Conservation (phyloP, 2,797 vertebrate genomes). For the Fistularia commersonii region DNA sequence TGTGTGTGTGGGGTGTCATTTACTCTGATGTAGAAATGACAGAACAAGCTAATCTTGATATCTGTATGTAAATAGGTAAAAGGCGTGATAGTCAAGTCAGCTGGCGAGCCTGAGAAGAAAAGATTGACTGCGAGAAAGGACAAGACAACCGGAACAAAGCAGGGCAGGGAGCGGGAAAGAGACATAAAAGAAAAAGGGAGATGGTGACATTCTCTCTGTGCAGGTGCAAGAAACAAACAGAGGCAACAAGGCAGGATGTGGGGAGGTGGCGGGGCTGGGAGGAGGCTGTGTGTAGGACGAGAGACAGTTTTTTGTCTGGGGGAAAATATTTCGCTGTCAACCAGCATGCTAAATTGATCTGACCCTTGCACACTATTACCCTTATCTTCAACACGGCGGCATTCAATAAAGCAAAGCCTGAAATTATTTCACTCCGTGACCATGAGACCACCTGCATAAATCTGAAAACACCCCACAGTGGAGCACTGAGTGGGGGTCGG, state of each 20-base stretch:
- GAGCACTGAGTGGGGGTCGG: neutral
- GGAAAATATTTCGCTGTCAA: constrained; percentile 22
- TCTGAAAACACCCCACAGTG: constrained; percentile 12
- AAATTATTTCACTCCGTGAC: constrained; percentile 11
- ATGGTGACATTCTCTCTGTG: constrained; percentile 11
- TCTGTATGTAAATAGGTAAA: constrained; percentile 11
- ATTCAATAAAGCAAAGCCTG: constrained; percentile 12
- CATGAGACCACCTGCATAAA: constrained; percentile 2
- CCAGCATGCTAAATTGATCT: constrained; percentile 13
- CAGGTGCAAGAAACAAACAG: constrained; percentile 18
- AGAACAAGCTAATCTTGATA: constrained; percentile 28
- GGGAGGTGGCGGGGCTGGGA: neutral
- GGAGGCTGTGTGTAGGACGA: constrained; percentile 9
- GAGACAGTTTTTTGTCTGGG: constrained; percentile 13
- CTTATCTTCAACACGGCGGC: constrained; percentile 2
- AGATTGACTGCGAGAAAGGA: constrained; percentile 26
- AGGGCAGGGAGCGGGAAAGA: neutral
- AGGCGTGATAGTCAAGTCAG: constrained; percentile 2
- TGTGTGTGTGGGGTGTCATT: constrained; percentile 16
- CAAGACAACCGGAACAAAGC: constrained; percentile 23
- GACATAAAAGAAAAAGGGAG: constrained; percentile 23
- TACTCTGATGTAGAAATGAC: constrained; percentile 37
- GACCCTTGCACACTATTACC: neutral
- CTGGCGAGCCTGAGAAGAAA: constrained; percentile 18
- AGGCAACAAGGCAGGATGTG: constrained; percentile 18